Evolutionary conservation across 2,888 invertebrate genomes (phyloP), one percentile per base, ranked within the genome.

Genomic region (Ptilodon capucinus): DNA sequence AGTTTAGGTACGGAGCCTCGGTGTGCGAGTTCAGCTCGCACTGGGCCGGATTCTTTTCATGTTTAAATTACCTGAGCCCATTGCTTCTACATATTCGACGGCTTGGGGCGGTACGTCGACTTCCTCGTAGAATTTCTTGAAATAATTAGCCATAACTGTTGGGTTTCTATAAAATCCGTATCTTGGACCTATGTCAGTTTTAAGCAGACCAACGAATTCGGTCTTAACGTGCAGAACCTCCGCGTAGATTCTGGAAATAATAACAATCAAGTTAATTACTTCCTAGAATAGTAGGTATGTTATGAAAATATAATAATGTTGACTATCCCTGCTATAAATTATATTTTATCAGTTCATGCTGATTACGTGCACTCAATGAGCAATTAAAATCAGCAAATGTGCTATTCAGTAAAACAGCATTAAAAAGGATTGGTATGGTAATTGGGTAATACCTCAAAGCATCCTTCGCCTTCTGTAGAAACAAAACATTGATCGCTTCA

Each of bases 21-120:
- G n/a, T n/a, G n/a, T n/a, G n/a, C n/a, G n/a, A n/a, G n/a, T n/a
- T n/a, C n/a, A n/a, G n/a, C n/a, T n/a, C n/a, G n/a, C n/a, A n/a
- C n/a, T n/a, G n/a, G n/a, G n/a, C n/a, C n/a, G n/a, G n/a, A n/a
- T n/a, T n/a, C n/a, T n/a, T n/a, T n/a, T n/a, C n/a, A n/a, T n/a
- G n/a, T 30, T 17, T 5, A 28, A 50, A 35, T 55, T 68, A 87
- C 96, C 96, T 53, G 95, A 95, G 51, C 95, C 95, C 67, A 96
- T 96, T 28, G 97, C 96, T 85, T 98, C 98, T 2, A 98, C 92
- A 74, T 94, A 98, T 54, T 93, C 93, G 7, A 98, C 91, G 0
- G 88, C 83, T 6, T 84, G 74, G 0, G 97, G 96, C 41, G 93
- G 87, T 9, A 97, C 73, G 19, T 91, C 84, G 14, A 94, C 93